These are phyloP conservation scores for Callithrix jacchus DNA, from an alignment of 2,113 vertebrate genomes.

Conservation along the genomic window DNA sequence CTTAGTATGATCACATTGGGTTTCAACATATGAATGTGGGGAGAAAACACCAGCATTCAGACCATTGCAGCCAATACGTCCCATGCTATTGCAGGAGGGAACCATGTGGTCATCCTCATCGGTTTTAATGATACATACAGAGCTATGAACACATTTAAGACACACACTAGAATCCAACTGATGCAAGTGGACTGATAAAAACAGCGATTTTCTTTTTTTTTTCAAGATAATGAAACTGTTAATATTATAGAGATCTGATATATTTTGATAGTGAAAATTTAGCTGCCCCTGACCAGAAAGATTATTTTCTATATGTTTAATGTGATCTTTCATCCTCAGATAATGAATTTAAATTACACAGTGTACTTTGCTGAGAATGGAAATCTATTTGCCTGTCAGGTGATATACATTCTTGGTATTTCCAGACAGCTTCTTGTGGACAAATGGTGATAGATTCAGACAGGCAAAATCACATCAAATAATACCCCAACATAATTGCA, in stretches of 20 bases:
- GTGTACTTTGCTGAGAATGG: constrained; percentile 45
- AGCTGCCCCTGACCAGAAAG: neutral
- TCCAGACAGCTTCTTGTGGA: constrained; percentile 39
- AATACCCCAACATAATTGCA: constrained; percentile 70
- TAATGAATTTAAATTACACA: constrained; percentile 61
- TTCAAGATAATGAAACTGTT: constrained; percentile 8
- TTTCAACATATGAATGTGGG: neutral
- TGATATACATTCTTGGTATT: constrained; percentile 54
- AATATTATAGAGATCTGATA: neutral
- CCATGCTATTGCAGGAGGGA: rapidly evolving
- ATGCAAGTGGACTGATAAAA: neutral
- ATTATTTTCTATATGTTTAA: constrained; percentile 60
- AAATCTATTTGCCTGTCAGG: constrained; percentile 53
- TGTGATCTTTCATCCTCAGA: constrained; percentile 31
- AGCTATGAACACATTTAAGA: neutral
- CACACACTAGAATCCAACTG: neutral
- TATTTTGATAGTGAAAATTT: constrained; percentile 33
- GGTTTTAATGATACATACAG: neutral
- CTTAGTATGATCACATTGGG: neutral
- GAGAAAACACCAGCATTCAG: neutral
- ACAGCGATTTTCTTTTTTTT: neutral
- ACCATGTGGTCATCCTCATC: neutral
- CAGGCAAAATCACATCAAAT: constrained; percentile 57
- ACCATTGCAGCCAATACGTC: no score
- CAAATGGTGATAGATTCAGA: constrained; percentile 68